phyloP scores from a whole-genome alignment of 2,797 vertebrate species.

The Gymnocypris eckloni region DNA sequence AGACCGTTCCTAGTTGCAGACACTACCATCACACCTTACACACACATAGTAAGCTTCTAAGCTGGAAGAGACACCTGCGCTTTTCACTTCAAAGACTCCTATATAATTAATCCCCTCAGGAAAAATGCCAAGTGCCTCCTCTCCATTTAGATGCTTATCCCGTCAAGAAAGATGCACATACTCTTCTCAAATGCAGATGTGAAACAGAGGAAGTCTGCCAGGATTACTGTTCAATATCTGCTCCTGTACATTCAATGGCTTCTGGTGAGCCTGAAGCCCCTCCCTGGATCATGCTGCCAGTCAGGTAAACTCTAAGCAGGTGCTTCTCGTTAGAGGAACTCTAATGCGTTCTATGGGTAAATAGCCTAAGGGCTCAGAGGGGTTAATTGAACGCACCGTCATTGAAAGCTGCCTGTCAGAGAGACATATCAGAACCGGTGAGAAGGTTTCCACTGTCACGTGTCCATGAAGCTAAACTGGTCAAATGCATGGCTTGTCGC shows the following conservation, averaged over 20 bases:
- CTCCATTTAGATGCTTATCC: conserved; percentile 32
- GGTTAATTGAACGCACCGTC: conserved; percentile 10
- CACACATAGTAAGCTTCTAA: neutral
- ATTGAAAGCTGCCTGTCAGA: neutral
- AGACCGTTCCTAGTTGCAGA: neutral
- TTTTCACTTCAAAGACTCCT: conserved; percentile 41
- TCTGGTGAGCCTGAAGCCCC: conserved; percentile 6
- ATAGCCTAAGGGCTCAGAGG: conserved; percentile 26
- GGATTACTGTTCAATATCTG: conserved; percentile 22
- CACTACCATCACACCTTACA: conserved; percentile 11
- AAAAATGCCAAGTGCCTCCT: conserved; percentile 33
- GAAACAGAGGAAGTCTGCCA: conserved; percentile 25
- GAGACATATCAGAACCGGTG: neutral
- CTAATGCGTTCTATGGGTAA: conserved; percentile 3
- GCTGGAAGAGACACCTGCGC: conserved; percentile 33
- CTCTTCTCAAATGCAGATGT: conserved; percentile 31
- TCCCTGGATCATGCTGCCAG: conserved; percentile 1
- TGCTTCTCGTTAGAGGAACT: conserved; percentile 1
- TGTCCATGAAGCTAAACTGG: neutral
- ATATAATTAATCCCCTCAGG: conserved; percentile 42
- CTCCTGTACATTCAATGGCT: conserved; percentile 3
- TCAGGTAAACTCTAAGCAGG: conserved; percentile 31
- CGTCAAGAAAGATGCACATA: conserved; percentile 18
- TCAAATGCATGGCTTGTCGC: neutral
- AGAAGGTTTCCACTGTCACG: neutral